A percentile compares a stretch with the other conserved stretches of the same genome.
Evolutionary conservation across 1,140 invertebrate species (phyloP).

Genomic region (Drosophila pandora): DNA sequence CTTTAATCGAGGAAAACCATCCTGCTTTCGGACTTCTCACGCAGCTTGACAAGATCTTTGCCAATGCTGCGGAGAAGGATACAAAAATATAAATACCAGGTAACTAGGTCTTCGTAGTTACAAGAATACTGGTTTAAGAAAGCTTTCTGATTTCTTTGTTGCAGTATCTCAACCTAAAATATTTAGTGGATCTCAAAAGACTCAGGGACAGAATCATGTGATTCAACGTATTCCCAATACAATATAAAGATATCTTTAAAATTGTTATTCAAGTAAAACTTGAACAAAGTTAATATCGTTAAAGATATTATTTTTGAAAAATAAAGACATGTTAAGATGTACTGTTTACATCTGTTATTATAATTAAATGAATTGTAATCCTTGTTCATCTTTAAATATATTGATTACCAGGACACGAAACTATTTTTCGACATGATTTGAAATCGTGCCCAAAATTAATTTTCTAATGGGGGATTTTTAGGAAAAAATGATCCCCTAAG

Average conservation of each 20-base stretch:
- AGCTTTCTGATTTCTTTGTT: not conserved
- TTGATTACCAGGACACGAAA: too few species aligned
- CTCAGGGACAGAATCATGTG: not conserved
- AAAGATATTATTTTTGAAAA: too few species aligned
- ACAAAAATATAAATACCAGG: not conserved
- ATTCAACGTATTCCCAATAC: not conserved
- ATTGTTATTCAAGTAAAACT: not conserved
- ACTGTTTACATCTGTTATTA: too few species aligned
- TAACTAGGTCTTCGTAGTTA: not conserved
- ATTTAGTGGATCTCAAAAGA: not conserved
- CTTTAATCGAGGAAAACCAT: slow-evolving; percentile 74
- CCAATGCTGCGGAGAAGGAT: not conserved
- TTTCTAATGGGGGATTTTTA: not conserved
- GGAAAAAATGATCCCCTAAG: not conserved
- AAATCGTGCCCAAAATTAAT: not conserved
- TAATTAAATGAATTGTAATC: too few species aligned
- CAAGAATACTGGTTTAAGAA: not conserved
- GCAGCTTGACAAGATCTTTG: slow-evolving; percentile 75
- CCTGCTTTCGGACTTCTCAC: slow-evolving; percentile 71
- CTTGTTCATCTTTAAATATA: too few species aligned
- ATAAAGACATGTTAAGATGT: too few species aligned
- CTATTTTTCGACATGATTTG: too few species aligned
- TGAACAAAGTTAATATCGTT: too few species aligned
- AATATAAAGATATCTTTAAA: not conserved
- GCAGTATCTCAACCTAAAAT: not conserved